Evolutionary conservation across 2,113 vertebrate species (phyloP).

Genomic region (Peromyscus polionotus): DNA sequence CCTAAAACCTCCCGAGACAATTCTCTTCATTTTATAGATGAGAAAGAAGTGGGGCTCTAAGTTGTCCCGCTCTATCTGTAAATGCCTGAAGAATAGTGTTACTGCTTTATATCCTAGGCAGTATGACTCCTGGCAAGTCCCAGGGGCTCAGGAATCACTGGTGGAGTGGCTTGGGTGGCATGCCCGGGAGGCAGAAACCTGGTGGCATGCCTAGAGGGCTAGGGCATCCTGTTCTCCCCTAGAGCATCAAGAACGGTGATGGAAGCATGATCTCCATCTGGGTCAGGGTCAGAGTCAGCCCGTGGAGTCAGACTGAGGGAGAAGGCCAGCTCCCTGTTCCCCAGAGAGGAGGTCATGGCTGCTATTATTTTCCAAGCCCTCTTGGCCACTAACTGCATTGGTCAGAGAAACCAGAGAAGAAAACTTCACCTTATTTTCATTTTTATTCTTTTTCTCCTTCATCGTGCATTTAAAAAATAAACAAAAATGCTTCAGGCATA

Average conservation of each 20-base stretch:
- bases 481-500: neutral
- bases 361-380: neutral
- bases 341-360: neutral
- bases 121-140: neutral
- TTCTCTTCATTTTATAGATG: neutral
- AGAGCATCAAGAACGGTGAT: neutral
- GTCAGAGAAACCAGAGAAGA: neutral
- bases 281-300: neutral
- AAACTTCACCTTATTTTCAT: neutral
- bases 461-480: neutral
- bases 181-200: no score
- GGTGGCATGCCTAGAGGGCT: neutral
- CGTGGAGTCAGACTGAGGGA: neutral
- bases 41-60: neutral
- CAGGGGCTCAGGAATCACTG: neutral
- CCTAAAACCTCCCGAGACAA: neutral
- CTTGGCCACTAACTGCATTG: neutral
- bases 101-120: neutral
- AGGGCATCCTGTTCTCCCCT: neutral
- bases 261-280: neutral
- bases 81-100: neutral
- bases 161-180: neutral
- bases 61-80: neutral
- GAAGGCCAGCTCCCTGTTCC: neutral
- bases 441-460: neutral